A percentile compares a stretch with the other conserved stretches of the same genome.
Conservation (phyloP, 1,140 invertebrate genomes). For the Drosophila grimshawi region DNA sequence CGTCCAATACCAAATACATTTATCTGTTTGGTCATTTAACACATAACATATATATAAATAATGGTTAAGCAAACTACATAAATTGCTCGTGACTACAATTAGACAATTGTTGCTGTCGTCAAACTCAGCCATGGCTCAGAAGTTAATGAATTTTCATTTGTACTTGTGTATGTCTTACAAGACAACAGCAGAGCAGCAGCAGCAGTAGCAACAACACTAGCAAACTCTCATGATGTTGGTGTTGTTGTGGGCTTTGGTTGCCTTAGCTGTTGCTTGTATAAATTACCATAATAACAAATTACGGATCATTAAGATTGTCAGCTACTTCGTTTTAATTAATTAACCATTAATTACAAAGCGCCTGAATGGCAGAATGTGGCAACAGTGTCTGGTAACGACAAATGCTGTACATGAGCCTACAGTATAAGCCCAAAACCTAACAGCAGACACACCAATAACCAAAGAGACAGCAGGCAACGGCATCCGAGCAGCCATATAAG, state of each 20-base stretch:
- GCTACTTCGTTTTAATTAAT: slow-evolving; percentile 83
- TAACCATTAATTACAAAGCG: slow-evolving; percentile 83
- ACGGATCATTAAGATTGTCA: slow-evolving; percentile 83
- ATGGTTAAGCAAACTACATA: slow-evolving; percentile 72
- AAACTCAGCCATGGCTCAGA: slow-evolving; percentile 61
- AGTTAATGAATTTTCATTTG: slow-evolving; percentile 81
- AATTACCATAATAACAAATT: slow-evolving; percentile 84
- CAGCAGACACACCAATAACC: slow-evolving; percentile 28
- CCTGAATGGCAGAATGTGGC: slow-evolving; percentile 79
- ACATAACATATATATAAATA: slow-evolving; percentile 62
- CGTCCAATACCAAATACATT: slow-evolving; percentile 42
- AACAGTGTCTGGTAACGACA: slow-evolving; percentile 71
- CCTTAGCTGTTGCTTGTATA: slow-evolving; percentile 65
- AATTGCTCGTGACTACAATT: slow-evolving; percentile 83
- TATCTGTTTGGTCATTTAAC: slow-evolving; percentile 39
- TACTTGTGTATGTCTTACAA: slow-evolving; percentile 71
- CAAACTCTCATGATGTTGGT: slow-evolving; percentile 69
- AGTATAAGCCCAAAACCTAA: slow-evolving; percentile 46
- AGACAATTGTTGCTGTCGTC: slow-evolving; percentile 78
- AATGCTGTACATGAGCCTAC: slow-evolving; percentile 73
- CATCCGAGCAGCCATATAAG: slow-evolving; percentile 67
- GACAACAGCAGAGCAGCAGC: slow-evolving; percentile 55
- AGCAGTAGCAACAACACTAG: slow-evolving; percentile 29
- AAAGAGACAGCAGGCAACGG: slow-evolving; percentile 41
- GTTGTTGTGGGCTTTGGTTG: slow-evolving; percentile 47